Conservation (phyloP, 2,797 vertebrate genomes). For the Lerista edwardsae region DNA sequence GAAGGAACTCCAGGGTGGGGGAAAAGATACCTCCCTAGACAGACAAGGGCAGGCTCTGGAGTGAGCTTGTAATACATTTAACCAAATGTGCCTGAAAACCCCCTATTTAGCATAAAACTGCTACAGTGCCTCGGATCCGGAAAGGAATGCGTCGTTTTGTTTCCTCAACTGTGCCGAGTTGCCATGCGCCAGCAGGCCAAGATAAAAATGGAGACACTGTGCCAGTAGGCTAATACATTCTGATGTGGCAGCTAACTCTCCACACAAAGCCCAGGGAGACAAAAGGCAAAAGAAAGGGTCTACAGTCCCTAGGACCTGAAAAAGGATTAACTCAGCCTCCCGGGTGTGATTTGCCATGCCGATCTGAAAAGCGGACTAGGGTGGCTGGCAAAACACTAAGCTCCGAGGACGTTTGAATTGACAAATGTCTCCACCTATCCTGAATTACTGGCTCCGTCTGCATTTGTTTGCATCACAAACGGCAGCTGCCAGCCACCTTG, state of each 20-base stretch:
- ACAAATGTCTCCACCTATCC: slow-evolving; percentile 62
- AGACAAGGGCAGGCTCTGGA: slow-evolving; percentile 46
- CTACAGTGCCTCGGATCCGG: slow-evolving; percentile 32
- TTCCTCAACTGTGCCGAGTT: slow-evolving; percentile 35
- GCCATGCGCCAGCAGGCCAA: slow-evolving; percentile 52
- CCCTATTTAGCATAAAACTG: slow-evolving; percentile 42
- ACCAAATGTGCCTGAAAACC: slow-evolving; percentile 21
- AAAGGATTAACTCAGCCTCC: slow-evolving; percentile 71
- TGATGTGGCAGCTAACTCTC: slow-evolving; percentile 61
- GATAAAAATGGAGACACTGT: slow-evolving; percentile 60
- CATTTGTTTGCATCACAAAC: slow-evolving; percentile 66
- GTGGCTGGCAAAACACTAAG: slow-evolving; percentile 62
- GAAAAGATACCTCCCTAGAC: slow-evolving; percentile 40
- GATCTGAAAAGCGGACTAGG: slow-evolving; percentile 56
- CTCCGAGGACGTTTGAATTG: slow-evolving; percentile 62
- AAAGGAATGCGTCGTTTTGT: slow-evolving; percentile 39
- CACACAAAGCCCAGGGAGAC: slow-evolving; percentile 66
- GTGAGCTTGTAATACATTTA: slow-evolving; percentile 28
- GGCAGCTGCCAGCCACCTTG: slow-evolving; percentile 72
- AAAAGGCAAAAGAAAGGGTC: slow-evolving; percentile 68
- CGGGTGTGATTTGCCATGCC: slow-evolving; percentile 69
- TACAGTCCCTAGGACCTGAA: slow-evolving; percentile 68
- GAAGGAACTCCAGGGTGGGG: neutral
- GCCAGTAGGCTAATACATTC: slow-evolving; percentile 61
- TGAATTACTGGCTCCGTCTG: slow-evolving; percentile 70